Conservation (phyloP, 1,140 invertebrate species). For the Atta texana region DNA sequence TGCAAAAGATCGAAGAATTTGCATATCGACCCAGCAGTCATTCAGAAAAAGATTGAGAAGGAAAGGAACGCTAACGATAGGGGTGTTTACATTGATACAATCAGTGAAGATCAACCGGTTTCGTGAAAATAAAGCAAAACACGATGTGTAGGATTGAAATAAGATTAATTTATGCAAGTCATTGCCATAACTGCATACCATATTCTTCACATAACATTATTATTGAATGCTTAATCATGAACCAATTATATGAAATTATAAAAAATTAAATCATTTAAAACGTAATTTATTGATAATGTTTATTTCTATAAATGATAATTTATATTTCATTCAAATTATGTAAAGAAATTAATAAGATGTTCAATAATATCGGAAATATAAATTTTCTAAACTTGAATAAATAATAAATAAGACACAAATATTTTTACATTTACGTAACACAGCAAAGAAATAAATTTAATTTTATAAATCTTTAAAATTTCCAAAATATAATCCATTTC, state of each 20-base stretch:
- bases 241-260: neutral
- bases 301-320: neutral
- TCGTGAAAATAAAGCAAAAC: constrained; percentile 39
- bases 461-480: neutral
- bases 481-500: neutral
- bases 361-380: neutral
- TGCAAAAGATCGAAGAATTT: constrained; percentile 69
- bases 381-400: constrained; percentile 5
- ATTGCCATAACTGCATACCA: constrained; percentile 11
- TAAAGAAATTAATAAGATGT: neutral
- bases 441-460: neutral
- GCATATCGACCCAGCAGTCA: constrained; percentile 64
- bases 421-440: neutral
- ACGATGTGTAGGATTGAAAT: neutral
- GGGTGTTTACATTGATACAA: constrained; percentile 51
- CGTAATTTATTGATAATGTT: neutral
- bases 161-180: constrained; percentile 45
- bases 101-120: constrained; percentile 24
- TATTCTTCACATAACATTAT: constrained; percentile 1
- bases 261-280: neutral
- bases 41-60: constrained; percentile 28
- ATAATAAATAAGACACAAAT: neutral
- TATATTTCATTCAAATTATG: neutral
- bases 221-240: constrained; percentile 22
- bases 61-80: constrained; percentile 34